Conservation (phyloP, 2,888 invertebrate genomes). For the Hesperia comma region DNA sequence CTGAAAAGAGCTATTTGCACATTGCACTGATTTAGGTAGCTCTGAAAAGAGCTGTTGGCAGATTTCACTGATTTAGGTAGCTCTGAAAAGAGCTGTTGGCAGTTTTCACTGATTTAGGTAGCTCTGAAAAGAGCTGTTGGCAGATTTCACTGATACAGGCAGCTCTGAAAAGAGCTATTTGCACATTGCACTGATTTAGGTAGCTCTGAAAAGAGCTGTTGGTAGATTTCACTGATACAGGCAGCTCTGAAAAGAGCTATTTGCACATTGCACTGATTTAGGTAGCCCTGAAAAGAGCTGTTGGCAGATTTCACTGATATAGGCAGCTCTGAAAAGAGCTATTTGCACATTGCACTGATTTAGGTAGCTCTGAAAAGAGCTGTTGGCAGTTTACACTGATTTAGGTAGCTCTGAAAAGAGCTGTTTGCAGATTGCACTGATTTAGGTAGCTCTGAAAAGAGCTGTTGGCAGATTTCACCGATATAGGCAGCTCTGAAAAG, state of each 20-base stretch:
- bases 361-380: background rate
- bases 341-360: background rate
- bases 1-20: slow-evolving; percentile 11
- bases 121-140: slow-evolving; percentile 27
- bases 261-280: slow-evolving; percentile 22
- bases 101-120: background rate
- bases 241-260: slow-evolving; percentile 35
- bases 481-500: too few species aligned
- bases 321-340: slow-evolving; percentile 33
- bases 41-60: slow-evolving; percentile 17
- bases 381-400: background rate
- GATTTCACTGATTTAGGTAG: background rate
- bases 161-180: slow-evolving; percentile 31
- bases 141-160: slow-evolving; percentile 28
- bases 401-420: too few species aligned
- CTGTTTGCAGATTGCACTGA: too few species aligned
- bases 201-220: slow-evolving; percentile 7
- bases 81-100: background rate
- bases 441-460: too few species aligned
- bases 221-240: slow-evolving; percentile 22
- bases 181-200: background rate
- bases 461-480: too few species aligned
- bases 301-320: slow-evolving; percentile 9
- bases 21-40: slow-evolving; percentile 13
- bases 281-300: slow-evolving; percentile 36